Percentiles rank a stretch among this genome's conserved stretches.
Evolutionary conservation across 2,113 vertebrate species (phyloP).

Genomic region (Rhagologus leucostigma): DNA sequence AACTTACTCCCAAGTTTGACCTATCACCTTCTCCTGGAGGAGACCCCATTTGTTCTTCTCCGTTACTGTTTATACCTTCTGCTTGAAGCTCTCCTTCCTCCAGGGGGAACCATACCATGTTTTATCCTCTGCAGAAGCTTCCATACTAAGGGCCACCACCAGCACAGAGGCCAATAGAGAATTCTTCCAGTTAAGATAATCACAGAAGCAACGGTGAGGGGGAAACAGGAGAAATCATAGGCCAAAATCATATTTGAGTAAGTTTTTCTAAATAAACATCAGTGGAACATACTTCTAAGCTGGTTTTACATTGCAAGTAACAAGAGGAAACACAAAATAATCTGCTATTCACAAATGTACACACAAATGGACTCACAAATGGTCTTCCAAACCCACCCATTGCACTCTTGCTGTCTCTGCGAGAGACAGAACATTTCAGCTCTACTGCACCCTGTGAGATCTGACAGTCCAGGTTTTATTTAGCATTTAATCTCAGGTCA

Average conservation of each 20-base stretch:
- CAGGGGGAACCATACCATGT: background rate
- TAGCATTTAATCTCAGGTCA: background rate
- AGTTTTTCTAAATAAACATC: background rate
- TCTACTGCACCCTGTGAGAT: background rate
- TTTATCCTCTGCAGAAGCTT: background rate
- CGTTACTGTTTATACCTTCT: background rate
- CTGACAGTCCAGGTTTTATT: background rate
- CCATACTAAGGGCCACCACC: background rate
- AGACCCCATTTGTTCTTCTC: background rate
- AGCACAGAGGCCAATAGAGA: background rate
- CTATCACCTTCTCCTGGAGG: background rate
- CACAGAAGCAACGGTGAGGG: background rate
- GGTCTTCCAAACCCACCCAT: background rate
- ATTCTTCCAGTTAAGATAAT: background rate
- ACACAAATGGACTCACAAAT: background rate
- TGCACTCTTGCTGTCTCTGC: background rate
- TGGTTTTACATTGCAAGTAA: background rate
- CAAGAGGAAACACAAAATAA: background rate
- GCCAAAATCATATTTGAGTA: background rate
- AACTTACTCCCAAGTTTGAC: background rate
- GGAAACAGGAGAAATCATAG: background rate
- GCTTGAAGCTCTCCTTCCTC: background rate
- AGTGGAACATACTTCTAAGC: background rate
- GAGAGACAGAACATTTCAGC: background rate
- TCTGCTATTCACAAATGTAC: background rate